Conservation (phyloP, 2,797 vertebrate species). For the Myoxocephalus aenaeus region DNA sequence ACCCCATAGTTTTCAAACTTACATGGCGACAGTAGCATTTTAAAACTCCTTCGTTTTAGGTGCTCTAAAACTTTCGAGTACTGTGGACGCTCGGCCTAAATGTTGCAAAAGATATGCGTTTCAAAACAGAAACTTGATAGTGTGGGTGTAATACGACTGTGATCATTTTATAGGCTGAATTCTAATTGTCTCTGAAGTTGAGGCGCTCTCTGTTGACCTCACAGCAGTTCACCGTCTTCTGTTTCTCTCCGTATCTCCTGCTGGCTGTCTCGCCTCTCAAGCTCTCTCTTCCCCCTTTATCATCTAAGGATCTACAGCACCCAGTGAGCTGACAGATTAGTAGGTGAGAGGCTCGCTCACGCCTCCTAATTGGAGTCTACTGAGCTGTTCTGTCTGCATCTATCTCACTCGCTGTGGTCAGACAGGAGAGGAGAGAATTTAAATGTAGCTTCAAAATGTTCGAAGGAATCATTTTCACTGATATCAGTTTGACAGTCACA, state of each 20-base stretch:
- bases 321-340: slow-evolving; percentile 57
- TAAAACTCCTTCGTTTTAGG: too few relatives aligned
- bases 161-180: neutral
- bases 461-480: slow-evolving; percentile 8
- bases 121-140: neutral
- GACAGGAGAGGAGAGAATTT: neutral
- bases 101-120: neutral
- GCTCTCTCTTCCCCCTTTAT: slow-evolving; percentile 19
- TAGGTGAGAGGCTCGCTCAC: slow-evolving; percentile 36
- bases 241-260: neutral
- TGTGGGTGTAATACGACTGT: neutral
- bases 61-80: neutral
- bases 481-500: slow-evolving; percentile 27
- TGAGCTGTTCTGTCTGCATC: slow-evolving; percentile 44
- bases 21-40: too few relatives aligned
- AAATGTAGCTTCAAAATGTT: neutral
- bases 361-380: slow-evolving; percentile 61
- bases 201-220: slow-evolving; percentile 22
- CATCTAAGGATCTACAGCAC: slow-evolving; percentile 21
- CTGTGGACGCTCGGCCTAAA: neutral
- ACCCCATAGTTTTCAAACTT: too few relatives aligned
- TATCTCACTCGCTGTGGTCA: slow-evolving; percentile 15
- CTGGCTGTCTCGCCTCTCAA: slow-evolving; percentile 10
- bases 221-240: neutral
- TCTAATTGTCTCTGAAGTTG: slow-evolving; percentile 19